These are phyloP conservation scores for Cheumatopsyche charites DNA, from an alignment of 1,140 invertebrate genomes.

Conservation along the genomic window DNA sequence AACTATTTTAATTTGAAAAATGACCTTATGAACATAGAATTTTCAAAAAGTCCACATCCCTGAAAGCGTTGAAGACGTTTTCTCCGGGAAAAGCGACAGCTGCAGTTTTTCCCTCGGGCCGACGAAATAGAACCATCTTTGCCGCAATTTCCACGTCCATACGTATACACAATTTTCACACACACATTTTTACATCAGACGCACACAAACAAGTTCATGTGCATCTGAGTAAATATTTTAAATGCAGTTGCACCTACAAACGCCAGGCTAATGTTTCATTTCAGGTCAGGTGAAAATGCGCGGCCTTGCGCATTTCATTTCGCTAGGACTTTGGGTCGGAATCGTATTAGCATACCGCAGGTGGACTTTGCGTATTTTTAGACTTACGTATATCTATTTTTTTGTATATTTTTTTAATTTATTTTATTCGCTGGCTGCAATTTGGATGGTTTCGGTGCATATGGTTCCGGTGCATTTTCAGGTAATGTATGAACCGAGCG, in stretches of 20 bases:
- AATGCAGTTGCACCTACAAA: conserved; percentile 9
- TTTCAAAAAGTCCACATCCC: too few species aligned
- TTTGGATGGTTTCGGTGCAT: background rate
- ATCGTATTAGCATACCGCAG: conserved; percentile 3
- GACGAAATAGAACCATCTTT: background rate
- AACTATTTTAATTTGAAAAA: too few species aligned
- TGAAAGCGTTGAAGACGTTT: too few species aligned
- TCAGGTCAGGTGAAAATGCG: background rate
- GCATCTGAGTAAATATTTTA: conserved; percentile 10
- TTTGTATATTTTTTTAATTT: too few species aligned
- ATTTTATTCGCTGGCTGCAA: background rate
- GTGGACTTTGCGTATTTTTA: background rate
- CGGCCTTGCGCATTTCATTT: background rate
- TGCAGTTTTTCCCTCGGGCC: background rate
- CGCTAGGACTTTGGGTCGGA: too few species aligned
- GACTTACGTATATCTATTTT: too few species aligned
- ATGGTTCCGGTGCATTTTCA: too few species aligned
- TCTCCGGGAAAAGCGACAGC: background rate
- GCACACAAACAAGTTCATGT: background rate
- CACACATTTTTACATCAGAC: background rate
- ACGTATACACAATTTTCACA: background rate
- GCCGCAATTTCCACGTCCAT: background rate
- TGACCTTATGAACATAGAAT: too few species aligned
- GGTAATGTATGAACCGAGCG: too few species aligned
- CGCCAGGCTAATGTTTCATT: conserved; percentile 10